Evolutionary conservation across 2,888 invertebrate genomes (phyloP), one percentile per base, ranked within the genome.

Genomic region (Drosophila kambysellisi): DNA sequence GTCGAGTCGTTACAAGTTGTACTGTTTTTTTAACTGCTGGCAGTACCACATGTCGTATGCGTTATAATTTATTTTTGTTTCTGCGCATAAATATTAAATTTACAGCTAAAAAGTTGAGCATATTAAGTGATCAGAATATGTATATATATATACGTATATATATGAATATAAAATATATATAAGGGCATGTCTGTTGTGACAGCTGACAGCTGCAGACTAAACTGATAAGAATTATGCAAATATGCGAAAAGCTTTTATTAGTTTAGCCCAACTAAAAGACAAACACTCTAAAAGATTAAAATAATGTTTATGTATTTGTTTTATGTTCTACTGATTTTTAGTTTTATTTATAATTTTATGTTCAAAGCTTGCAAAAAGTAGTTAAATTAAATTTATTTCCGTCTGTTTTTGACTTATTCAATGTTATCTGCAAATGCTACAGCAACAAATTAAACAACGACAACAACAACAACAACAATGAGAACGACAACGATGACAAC

Each of bases 31-130:
- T 20, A 35, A 12, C 29, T 9, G 33, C 17, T 15, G 15, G 25
- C 29, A 30, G 7, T n/a, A 6, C 2, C 4, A 48, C 61, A 30
- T 5, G 30, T 61, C 70, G 79, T 74, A 79, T 77, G 59, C 46
- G 64, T 12, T 35, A 65, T 70, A 30, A 69, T 11, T 43, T 43
- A 43, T 5, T 43, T 11, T 11, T 20, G 41, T 11, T 11, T 43
- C n/a, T 11, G 20, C 5, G n/a, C 29, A 17, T 51, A 25, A 29
- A 8, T 50, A 29, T 8, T 15, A 15, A 15, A 48, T 48, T 25
- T 17, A 3, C 30, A 30, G 30, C 1, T 51, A 11, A 51, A 46
- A 46, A 8, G 3, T 12, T 43, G 20, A 43, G 7, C 20, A 25
- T 46, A 20, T 20, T 20, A 46, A 20, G 9, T n/a, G 4, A n/a